phyloP scores from a whole-genome alignment of 2,888 invertebrate genomes.

The Magallana nippona region DNA sequence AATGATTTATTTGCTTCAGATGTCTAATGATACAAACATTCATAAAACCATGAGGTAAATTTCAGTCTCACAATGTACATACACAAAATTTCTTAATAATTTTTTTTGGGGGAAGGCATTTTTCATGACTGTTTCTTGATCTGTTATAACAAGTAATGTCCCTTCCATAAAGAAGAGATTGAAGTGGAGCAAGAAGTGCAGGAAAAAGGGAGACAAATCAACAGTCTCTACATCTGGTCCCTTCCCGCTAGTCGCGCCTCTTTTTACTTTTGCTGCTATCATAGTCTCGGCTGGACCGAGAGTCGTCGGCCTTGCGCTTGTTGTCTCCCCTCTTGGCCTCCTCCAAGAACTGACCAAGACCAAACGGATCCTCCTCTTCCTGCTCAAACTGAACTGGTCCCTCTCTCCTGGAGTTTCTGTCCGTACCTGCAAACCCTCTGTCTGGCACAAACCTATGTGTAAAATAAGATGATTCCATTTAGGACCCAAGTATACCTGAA shows the following conservation, averaged over 20 bases:
- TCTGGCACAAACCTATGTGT: constrained; percentile 93
- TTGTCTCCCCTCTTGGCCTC: constrained; percentile 89
- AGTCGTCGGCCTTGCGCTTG: constrained; percentile 75
- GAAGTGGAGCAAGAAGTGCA: neutral
- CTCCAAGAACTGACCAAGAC: constrained; percentile 97
- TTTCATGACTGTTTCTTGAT: neutral
- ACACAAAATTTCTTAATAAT: neutral
- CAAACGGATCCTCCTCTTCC: constrained; percentile 93
- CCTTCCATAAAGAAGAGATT: neutral
- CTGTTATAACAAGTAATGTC: neutral
- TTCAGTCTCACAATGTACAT: neutral
- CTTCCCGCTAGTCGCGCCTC: constrained; percentile 66
- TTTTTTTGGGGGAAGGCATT: too few species aligned
- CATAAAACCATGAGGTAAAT: neutral
- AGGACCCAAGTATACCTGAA: too few species aligned
- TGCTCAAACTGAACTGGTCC: constrained; percentile 95
- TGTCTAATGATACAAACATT: neutral
- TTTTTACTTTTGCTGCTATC: constrained; percentile 71
- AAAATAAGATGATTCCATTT: too few species aligned
- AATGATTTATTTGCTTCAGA: neutral
- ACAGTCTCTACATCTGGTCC: neutral
- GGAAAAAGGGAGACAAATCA: neutral
- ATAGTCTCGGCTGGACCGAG: constrained; percentile 74
- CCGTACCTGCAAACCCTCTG: constrained; percentile 96
- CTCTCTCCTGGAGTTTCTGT: constrained; percentile 81